A percentile compares a stretch with the other conserved stretches of the same genome.
Evolutionary conservation across 2,797 vertebrate species (phyloP).

Genomic region (Danionella dracula): DNA sequence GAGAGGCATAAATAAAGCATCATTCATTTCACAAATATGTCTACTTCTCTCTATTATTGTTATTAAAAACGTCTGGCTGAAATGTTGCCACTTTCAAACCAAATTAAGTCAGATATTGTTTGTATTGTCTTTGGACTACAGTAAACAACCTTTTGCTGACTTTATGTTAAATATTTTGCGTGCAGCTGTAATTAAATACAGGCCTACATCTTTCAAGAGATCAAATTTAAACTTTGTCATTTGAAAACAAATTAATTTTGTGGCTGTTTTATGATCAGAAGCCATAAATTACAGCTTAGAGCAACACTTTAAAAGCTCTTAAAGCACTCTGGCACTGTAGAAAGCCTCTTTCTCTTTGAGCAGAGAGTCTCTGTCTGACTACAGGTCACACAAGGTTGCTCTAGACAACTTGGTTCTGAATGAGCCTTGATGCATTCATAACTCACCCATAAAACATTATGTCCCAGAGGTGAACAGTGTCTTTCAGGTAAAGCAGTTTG

Average conservation of each 20-base stretch:
- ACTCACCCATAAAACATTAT: conserved; percentile 56
- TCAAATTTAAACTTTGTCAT: no score
- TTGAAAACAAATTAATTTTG: conserved; percentile 44
- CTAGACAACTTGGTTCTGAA: conserved; percentile 59
- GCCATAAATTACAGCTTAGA: conserved; percentile 47
- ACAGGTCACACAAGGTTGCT: conserved; percentile 51
- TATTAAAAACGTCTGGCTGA: no score
- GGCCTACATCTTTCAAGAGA: no score
- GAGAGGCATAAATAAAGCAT: no score
- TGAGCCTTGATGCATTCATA: conserved; percentile 65
- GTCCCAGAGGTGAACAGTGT: conserved; percentile 57
- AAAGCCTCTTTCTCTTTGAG: conserved; percentile 26
- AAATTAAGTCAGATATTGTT: no score
- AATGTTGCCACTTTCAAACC: no score
- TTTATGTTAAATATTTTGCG: no score
- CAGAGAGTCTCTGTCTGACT: conserved; percentile 46
- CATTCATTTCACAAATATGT: no score
- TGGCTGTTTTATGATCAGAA: conserved; percentile 47
- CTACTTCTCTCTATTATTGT: no score
- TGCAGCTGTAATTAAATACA: no score
- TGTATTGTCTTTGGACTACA: no score
- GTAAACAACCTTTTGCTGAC: no score
- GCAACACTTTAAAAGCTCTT: conserved; percentile 33
- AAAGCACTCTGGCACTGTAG: conserved; percentile 21
- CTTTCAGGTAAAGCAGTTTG: conserved; percentile 56